Base-by-base conservation (phyloP, 2,113 vertebrate genomes). In the Poeciliopsis occidentalis region DNA sequence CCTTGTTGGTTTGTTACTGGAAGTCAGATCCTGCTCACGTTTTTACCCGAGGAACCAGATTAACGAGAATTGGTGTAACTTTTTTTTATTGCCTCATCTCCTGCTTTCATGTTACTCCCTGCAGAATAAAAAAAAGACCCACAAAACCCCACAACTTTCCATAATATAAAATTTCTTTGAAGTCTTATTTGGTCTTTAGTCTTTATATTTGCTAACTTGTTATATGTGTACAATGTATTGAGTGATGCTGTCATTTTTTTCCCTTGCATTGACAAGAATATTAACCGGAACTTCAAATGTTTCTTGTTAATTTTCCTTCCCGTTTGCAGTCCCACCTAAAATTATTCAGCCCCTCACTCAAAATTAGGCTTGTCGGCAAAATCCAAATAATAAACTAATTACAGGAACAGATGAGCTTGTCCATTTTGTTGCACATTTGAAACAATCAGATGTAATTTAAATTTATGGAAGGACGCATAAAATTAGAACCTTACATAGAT, bases 21-120 rank as follows among this genome's bases (percentile, higher is more conserved):
- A 78, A 74, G 15, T 41, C 24, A 65, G 19, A 17, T 0, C 2
- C 22, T 1, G 6, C 65, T 60, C 8, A 17, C 51, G 29, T 60
- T 51, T 41, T 5, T 8, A 54, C 65, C 2, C 57, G 60, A 15
- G n/a, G 37, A 86, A 87, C 78, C 61, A 66, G 83, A 79, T 81
- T 69, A 74, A 87, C 83, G 44, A 67, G 73, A 51, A 76, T 2
- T 1, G n/a, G 4, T 27, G 17, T 27, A 29, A 27, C 12, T n/a
- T 13, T 26, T 54, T 34, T 2, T 24, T 12, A 44, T 26, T 10
- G 26, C 22, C 22, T 54, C 7, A 2, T 1, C 79, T 10, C 39
- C 12, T 37, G 34, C 34, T 37, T 64, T 11, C 67, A 12, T 17
- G 34, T 26, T 19, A 12, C 39, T 1, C 37, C 78, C 19, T 54